These are phyloP conservation scores for Muscicapa adusta DNA, from an alignment of 2,113 vertebrate species.

Conservation along the genomic window DNA sequence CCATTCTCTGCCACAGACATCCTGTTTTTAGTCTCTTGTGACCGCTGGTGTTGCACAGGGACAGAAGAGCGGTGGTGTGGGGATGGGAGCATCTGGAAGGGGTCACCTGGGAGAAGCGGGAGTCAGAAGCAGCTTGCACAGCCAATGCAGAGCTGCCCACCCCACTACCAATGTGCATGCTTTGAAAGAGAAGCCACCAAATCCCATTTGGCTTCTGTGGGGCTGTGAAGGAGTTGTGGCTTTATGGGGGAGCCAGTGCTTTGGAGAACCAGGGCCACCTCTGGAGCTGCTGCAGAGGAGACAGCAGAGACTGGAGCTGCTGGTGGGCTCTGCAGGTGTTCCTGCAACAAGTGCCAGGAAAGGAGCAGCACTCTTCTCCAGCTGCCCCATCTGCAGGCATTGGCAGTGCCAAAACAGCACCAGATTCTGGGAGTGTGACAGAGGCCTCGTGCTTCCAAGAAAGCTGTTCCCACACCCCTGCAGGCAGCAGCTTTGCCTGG, in stretches of 20 bases:
- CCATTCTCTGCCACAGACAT: background rate
- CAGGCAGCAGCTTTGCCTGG: accelerated
- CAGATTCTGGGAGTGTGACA: accelerated
- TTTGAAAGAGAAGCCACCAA: background rate
- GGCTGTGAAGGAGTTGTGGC: accelerated
- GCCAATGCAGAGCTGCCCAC: background rate
- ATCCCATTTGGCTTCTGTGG: accelerated
- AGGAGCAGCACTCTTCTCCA: background rate
- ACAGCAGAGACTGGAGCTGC: background rate
- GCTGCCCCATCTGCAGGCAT: accelerated
- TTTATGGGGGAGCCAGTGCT: accelerated
- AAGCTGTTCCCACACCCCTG: background rate
- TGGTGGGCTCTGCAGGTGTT: background rate
- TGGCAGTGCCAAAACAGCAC: background rate
- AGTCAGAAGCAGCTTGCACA: background rate
- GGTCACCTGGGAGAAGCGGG: background rate
- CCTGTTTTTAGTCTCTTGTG: background rate
- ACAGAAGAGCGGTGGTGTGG: background rate
- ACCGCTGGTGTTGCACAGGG: background rate
- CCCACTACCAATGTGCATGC: background rate
- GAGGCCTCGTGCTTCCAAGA: accelerated
- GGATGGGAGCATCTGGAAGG: background rate
- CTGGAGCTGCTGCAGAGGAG: background rate
- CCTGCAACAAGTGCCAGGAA: background rate
- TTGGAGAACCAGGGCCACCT: background rate